A percentile compares a stretch with the other conserved stretches of the same genome.
Conservation (phyloP, 2,888 invertebrate species). For the Listrodromus nycthemerus region DNA sequence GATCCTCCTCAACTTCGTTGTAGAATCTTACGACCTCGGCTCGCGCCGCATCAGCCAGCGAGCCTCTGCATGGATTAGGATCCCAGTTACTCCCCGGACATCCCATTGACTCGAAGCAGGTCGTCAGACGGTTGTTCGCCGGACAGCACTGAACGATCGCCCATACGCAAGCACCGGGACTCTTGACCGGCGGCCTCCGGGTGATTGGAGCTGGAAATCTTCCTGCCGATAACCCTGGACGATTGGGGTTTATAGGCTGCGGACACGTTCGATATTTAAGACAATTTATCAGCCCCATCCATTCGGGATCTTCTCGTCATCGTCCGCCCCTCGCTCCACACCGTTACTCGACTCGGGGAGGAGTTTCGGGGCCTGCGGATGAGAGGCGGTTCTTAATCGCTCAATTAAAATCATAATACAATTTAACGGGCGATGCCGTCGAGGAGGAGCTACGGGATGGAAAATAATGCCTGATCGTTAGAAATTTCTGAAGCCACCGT, state of each 20-base stretch:
- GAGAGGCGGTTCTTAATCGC: conserved; percentile 16
- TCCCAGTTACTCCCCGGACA: conserved; percentile 92
- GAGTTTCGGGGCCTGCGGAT: conserved; percentile 5
- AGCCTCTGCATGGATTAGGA: conserved; percentile 89
- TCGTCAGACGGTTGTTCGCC: conserved; percentile 76
- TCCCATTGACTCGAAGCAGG: conserved; percentile 90
- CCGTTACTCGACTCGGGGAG: not conserved
- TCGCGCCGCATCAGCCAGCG: conserved; percentile 86
- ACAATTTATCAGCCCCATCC: conserved; percentile 41
- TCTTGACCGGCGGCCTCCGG: conserved; percentile 82
- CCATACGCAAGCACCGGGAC: conserved; percentile 89
- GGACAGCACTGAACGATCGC: conserved; percentile 92
- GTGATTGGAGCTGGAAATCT: conserved; percentile 83
- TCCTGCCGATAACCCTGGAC: conserved; percentile 71
- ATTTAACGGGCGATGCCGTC: not conserved
- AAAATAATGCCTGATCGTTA: conserved; percentile 11
- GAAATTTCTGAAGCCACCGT: not conserved
- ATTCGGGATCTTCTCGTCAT: conserved; percentile 21
- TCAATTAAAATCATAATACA: conserved; percentile 7
- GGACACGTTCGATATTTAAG: conserved; percentile 22
- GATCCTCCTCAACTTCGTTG: conserved; percentile 59
- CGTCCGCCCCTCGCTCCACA: conserved; percentile 2
- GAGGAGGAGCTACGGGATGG: not conserved
- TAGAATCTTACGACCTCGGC: conserved; percentile 76
- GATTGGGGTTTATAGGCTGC: conserved; percentile 77